Percentiles rank a stretch among this genome's conserved stretches.
Evolutionary conservation across 2,888 invertebrate species (phyloP).

Genomic region (Holacanthella duospinosa): DNA sequence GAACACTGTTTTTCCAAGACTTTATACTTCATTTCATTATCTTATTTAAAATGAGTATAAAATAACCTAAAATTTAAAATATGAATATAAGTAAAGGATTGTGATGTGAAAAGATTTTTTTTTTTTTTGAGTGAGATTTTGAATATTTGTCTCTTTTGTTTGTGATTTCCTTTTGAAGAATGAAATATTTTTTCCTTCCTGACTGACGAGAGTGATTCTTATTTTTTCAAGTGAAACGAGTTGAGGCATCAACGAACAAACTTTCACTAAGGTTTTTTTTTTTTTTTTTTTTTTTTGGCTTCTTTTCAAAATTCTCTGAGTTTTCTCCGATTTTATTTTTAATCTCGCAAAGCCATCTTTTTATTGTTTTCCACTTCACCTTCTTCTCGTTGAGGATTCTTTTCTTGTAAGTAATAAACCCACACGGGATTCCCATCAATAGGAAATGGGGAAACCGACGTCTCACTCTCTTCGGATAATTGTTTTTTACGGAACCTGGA

Average conservation of each 20-base stretch:
- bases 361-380: constrained; percentile 6
- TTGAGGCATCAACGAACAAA: neutral
- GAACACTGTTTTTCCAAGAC: too few relatives aligned
- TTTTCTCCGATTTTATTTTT: constrained; percentile 5
- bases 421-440: neutral
- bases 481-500: too few relatives aligned
- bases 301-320: neutral
- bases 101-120: too few relatives aligned
- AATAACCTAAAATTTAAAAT: too few relatives aligned
- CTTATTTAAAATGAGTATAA: too few relatives aligned
- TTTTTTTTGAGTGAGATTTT: too few relatives aligned
- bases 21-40: too few relatives aligned
- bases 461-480: neutral
- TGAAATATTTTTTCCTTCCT: too few relatives aligned
- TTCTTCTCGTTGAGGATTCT: neutral
- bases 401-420: neutral
- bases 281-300: neutral
- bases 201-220: too few relatives aligned
- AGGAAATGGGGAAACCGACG: neutral
- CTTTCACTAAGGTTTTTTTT: neutral
- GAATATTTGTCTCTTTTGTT: too few relatives aligned
- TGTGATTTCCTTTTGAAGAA: too few relatives aligned
- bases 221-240: neutral
- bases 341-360: constrained; percentile 1
- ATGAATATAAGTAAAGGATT: too few relatives aligned